Conservation (phyloP, 2,888 invertebrate genomes). For the Drosophila rubida region DNA sequence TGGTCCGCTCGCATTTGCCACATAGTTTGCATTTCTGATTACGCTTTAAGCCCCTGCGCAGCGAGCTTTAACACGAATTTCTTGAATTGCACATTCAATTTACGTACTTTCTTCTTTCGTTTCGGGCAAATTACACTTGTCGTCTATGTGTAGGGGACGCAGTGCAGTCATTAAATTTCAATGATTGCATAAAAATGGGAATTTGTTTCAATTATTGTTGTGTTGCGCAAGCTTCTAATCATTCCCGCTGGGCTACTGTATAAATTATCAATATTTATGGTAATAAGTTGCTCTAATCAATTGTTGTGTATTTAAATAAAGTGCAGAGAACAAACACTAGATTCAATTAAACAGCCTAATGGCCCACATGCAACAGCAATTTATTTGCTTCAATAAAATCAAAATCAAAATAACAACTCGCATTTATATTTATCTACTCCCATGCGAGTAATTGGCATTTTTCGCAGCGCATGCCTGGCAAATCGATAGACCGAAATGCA, state of each 20-base stretch:
- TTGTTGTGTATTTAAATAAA: constrained; percentile 60
- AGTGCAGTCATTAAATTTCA: constrained; percentile 19
- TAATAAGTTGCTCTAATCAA: constrained; percentile 62
- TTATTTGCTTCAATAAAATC: constrained; percentile 47
- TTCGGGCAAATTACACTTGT: not conserved
- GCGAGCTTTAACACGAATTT: not conserved
- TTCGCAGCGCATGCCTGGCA: constrained; percentile 4
- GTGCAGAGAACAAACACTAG: constrained; percentile 54
- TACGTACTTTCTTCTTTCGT: not conserved
- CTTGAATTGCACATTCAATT: not conserved
- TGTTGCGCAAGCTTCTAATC: not conserved
- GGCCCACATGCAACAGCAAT: constrained; percentile 59
- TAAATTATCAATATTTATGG: constrained; percentile 53
- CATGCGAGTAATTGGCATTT: constrained; percentile 61
- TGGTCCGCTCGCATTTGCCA: constrained; percentile 10
- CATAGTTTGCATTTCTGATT: constrained; percentile 8
- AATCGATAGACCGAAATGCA: constrained; percentile 20
- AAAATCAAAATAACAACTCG: constrained; percentile 23
- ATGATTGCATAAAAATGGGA: constrained; percentile 10
- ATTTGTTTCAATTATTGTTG: constrained; percentile 8
- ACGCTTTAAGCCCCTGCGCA: constrained; percentile 6
- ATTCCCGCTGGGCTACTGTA: constrained; percentile 6
- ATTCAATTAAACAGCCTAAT: constrained; percentile 69
- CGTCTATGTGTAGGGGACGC: not conserved
- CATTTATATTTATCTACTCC: constrained; percentile 16